Evolutionary conservation across 2,797 vertebrate species (phyloP), one percentile per base, ranked within the genome.

Genomic region (Hippocampus kuda): DNA sequence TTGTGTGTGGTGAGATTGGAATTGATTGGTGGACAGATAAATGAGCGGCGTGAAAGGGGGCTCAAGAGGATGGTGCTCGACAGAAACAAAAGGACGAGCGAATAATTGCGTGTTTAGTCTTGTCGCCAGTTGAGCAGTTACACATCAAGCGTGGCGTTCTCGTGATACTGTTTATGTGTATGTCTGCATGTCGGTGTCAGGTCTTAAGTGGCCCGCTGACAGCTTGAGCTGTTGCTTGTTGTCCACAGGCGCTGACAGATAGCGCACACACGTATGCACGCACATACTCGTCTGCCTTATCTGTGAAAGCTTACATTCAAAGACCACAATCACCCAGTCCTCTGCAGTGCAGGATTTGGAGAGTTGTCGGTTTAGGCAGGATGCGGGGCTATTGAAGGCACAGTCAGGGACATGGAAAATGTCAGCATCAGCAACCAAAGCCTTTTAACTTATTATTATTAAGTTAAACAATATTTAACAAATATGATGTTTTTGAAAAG

Each of bases 181-280:
- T 68, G 42, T 71, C 56, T 59, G 74, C 71, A 54, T 72, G 73
- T 75, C 2, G 57, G 69, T 84, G 79, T 82, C 79, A 80, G 66
- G 71, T 74, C 83, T 85, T 85, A 88, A 88, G 84, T 87, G 86
- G 84, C 75, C 79, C 70, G 77, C 77, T 83, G 84, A 82, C 84
- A 85, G 79, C 66, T 62, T 75, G 79, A 84, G 81, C 75, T 77
- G 78, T 78, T 83, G 81, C 83, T 87, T 53, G 59, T 83, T 84
- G 75, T 80, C 81, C 72, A 22, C 49, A 73, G 67, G 63, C 75
- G 76, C 64, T 83, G 80, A 81, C 83, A 84, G 76, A 83, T 83
- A 75, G 77, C 76, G 79, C 70, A 81, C 73, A 73, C 65, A 61
- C 73, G 62, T 20, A 26, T 65, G 48, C 59, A 61, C 56, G 44